phyloP scores from a whole-genome alignment of 2,797 vertebrate genomes.

The Diceros bicornis region DNA sequence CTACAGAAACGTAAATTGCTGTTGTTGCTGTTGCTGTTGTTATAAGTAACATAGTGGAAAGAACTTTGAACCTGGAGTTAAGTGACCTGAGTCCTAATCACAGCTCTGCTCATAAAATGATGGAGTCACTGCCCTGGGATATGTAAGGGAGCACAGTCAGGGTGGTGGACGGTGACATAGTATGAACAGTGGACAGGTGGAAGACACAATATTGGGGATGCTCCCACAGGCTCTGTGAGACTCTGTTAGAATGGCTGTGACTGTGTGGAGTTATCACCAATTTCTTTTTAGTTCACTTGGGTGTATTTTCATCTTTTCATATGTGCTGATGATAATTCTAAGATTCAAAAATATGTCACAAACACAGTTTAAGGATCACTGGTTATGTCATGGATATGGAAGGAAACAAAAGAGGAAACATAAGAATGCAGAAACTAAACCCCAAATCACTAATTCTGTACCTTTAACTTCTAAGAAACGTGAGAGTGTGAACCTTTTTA shows the following conservation, averaged over 20 bases:
- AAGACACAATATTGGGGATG: neutral
- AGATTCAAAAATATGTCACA: neutral
- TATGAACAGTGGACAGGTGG: neutral
- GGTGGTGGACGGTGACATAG: neutral
- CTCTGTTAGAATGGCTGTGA: fast-evolving
- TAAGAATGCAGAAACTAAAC: neutral
- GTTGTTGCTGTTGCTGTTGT: neutral
- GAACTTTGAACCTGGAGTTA: neutral
- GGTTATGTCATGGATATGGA: neutral
- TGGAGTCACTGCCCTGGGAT: neutral
- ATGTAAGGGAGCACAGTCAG: neutral
- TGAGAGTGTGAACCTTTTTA: neutral
- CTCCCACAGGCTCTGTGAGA: neutral
- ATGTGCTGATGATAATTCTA: neutral
- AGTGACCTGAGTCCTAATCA: neutral
- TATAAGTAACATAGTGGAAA: neutral
- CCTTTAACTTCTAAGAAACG: neutral
- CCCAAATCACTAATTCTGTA: neutral
- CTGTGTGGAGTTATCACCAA: fast-evolving
- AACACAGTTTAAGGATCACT: neutral
- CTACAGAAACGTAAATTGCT: neutral
- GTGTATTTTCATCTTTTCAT: neutral
- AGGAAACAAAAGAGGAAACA: neutral
- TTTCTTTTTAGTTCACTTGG: neutral
- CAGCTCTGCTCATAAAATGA: neutral